These are phyloP conservation scores for Rhaphigaster nebulosa DNA, from an alignment of 2,888 invertebrate species.

Conservation along the genomic window DNA sequence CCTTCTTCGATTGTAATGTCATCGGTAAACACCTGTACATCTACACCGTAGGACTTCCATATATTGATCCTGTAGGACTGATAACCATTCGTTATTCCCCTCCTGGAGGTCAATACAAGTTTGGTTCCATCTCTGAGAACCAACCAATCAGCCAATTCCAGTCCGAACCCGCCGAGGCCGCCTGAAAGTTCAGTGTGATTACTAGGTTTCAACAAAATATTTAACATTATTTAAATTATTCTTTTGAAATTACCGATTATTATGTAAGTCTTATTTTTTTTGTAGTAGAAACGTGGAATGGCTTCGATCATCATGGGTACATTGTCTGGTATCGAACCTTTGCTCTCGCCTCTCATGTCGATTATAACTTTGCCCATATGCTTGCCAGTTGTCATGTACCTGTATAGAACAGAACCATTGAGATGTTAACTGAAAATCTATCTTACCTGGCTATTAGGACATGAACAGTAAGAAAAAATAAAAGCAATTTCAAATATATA, in stretches of 20 bases:
- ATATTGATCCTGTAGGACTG: slow-evolving; percentile 72
- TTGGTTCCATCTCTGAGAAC: slow-evolving; percentile 73
- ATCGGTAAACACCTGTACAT: slow-evolving; percentile 77
- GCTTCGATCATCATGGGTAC: slow-evolving; percentile 69
- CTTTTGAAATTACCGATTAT: slow-evolving; percentile 71
- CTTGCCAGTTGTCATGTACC: slow-evolving; percentile 76
- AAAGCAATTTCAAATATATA: neutral
- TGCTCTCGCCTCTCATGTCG: slow-evolving; percentile 70
- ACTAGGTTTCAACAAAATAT: neutral
- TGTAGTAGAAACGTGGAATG: slow-evolving; percentile 71
- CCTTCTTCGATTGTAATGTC: slow-evolving; percentile 81
- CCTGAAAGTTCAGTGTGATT: slow-evolving; percentile 66
- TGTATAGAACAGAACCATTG: slow-evolving; percentile 55
- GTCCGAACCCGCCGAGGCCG: slow-evolving; percentile 76
- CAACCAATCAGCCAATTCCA: slow-evolving; percentile 74
- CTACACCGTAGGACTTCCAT: slow-evolving; percentile 81
- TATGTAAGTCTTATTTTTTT: slow-evolving; percentile 71
- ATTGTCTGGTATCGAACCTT: slow-evolving; percentile 57
- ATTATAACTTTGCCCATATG: slow-evolving; percentile 84
- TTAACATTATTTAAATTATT: neutral
- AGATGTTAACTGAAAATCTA: neutral
- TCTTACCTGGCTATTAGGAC: too few species aligned
- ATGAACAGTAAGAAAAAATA: neutral
- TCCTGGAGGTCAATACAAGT: slow-evolving; percentile 73
- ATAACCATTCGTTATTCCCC: slow-evolving; percentile 73